A percentile compares a stretch with the other conserved stretches of the same genome.
Evolutionary conservation across 2,888 invertebrate genomes (phyloP).

Genomic region (Sarcophaga carnaria): DNA sequence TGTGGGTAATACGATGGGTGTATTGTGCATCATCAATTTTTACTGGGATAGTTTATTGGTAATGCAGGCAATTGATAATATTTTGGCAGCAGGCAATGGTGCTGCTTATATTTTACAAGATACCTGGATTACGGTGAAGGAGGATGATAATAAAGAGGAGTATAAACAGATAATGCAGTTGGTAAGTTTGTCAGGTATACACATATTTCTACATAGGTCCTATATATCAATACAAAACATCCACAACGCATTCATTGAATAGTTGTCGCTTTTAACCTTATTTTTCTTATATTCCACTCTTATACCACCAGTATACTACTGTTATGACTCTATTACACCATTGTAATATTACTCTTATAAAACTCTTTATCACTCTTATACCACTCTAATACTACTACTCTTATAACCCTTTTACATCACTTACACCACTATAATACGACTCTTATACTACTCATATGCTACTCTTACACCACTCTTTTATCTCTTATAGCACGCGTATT

Average conservation of each 20-base stretch:
- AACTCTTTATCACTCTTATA: too few relatives aligned
- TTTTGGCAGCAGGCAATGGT: background rate
- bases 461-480: too few relatives aligned
- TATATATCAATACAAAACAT: too few relatives aligned
- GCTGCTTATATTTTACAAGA: constrained; percentile 4
- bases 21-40: constrained; percentile 6
- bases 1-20: background rate
- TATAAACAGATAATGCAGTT: constrained; percentile 10
- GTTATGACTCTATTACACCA: too few relatives aligned
- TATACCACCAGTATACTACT: too few relatives aligned
- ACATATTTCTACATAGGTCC: too few relatives aligned
- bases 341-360: too few relatives aligned
- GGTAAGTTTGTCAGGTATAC: background rate
- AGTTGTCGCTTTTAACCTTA: background rate
- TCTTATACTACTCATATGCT: too few relatives aligned
- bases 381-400: too few relatives aligned
- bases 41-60: constrained; percentile 21
- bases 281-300: background rate
- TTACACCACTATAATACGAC: too few relatives aligned
- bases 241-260: background rate
- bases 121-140: background rate
- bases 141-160: background rate
- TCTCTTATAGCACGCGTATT: too few relatives aligned
- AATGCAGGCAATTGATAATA: constrained; percentile 2
- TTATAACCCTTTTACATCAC: too few relatives aligned